phyloP scores from a whole-genome alignment of 1,140 invertebrate genomes.

The Pseudobourletiella spinata region DNA sequence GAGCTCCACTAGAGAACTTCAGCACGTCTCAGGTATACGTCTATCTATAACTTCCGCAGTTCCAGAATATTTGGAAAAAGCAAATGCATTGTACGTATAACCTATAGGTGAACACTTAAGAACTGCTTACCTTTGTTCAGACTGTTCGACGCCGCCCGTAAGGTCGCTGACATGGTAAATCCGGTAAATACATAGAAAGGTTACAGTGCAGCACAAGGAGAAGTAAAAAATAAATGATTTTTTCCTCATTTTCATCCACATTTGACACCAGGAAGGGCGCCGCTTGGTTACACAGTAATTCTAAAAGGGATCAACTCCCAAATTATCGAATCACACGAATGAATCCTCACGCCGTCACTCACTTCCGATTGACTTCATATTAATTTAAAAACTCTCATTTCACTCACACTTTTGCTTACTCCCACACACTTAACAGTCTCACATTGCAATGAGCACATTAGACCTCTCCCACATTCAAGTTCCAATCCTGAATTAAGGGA shows the following conservation, averaged over 20 bases:
- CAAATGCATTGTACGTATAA: no score
- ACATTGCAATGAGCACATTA: no score
- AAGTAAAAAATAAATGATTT: conserved; percentile 3
- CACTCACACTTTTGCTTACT: no score
- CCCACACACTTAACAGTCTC: no score
- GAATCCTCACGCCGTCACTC: not conserved
- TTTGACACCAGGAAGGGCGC: not conserved
- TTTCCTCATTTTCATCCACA: conserved; percentile 12
- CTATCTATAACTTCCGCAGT: no score
- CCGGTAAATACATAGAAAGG: not conserved
- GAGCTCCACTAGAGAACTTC: no score
- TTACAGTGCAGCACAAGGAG: not conserved
- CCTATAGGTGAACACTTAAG: not conserved
- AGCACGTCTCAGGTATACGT: no score
- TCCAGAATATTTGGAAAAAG: not conserved
- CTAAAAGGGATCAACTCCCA: not conserved
- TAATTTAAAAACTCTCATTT: not conserved
- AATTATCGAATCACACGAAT: not conserved
- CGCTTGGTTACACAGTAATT: not conserved
- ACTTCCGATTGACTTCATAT: not conserved
- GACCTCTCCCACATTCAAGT: not conserved
- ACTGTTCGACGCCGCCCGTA: not conserved
- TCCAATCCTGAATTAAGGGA: not conserved
- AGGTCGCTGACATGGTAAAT: not conserved
- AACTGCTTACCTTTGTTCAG: not conserved